Base-by-base conservation (phyloP, 35 echinoderm and acorn worm species). In the Apostichopus parvimensis region DNA sequence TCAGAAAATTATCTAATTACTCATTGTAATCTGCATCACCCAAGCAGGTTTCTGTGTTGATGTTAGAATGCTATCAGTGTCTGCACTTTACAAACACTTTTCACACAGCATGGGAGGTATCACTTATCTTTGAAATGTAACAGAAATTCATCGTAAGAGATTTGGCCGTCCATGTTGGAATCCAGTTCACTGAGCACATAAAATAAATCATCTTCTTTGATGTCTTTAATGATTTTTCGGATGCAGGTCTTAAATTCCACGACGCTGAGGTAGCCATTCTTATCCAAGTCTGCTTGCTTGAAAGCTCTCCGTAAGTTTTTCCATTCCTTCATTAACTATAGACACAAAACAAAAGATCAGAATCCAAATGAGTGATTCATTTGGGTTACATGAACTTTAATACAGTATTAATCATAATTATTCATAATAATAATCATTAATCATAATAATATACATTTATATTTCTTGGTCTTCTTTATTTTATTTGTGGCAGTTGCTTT, bases 141-240 rank as follows among this genome's bases (percentile, higher is more conserved):
- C 13, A 98, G 62, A 72, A 98, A 98, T 54, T 98, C 93, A 82
- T 98, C 94, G 57, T 98, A 98, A 6, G 91, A 94, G 64, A 98
- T 96, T 68, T 87, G 85, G 3, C 97, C 97, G 25, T 98, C 97
- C 90, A 98, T 87, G 72, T 96, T 96, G n/a, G 91, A 80, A 83
- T 98, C 97, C 15, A 98, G 61, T 82, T 98, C 97, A 12, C 90
- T 92, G 72, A 98, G 61, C 26, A 98, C 73, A 60, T 98, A 95
- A 77, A 94, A 98, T 57, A 98, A 72, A 59, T 98, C 97, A 52
- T 98, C 94, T 45, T 98, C 97, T 53, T 92, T 94, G 26, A 93
- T 93, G 57, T 91, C 86, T 28, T n/a, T 93, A 5, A 95, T 84
- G 53, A 98, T 90, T 15, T 91, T 92, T 1, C 90, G 28, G 52